A percentile compares a stretch with the other conserved stretches of the same genome.
These are phyloP conservation scores for Tachycineta bicolor DNA, from an alignment of 2,113 vertebrate genomes.

Conservation along the genomic window DNA sequence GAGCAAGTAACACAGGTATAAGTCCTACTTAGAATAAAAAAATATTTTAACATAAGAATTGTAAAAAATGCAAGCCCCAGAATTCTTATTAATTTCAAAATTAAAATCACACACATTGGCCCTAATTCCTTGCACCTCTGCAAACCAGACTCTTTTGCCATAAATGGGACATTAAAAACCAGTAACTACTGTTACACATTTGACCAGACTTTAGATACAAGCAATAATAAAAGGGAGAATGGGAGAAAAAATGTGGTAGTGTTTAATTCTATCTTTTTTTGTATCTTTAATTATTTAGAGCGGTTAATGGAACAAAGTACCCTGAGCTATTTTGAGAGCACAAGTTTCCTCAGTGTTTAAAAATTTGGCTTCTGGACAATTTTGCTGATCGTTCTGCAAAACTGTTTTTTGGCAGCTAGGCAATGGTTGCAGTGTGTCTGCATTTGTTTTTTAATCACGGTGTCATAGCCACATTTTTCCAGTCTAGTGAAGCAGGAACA, in stretches of 20 bases:
- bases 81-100: neutral
- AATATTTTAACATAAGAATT: neutral
- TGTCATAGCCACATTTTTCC: slow-evolving; percentile 42
- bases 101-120: fast-evolving
- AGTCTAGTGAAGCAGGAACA: slow-evolving; percentile 41
- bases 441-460: slow-evolving; percentile 49
- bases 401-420: slow-evolving; percentile 24
- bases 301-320: neutral
- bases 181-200: neutral
- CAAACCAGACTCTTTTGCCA: neutral
- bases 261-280: neutral
- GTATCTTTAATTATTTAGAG: slow-evolving; percentile 6
- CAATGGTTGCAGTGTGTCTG: neutral
- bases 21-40: neutral
- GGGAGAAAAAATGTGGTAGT: neutral
- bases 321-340: slow-evolving; percentile 5
- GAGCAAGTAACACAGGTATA: neutral
- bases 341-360: slow-evolving; percentile 12
- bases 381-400: slow-evolving; percentile 47
- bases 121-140: neutral
- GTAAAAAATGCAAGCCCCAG: neutral
- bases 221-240: neutral
- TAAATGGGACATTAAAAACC: neutral
- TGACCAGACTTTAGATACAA: neutral
- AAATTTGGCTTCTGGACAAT: slow-evolving; percentile 35